Evolutionary conservation across 2,113 vertebrate genomes (phyloP).

Genomic region (Pagrus major): DNA sequence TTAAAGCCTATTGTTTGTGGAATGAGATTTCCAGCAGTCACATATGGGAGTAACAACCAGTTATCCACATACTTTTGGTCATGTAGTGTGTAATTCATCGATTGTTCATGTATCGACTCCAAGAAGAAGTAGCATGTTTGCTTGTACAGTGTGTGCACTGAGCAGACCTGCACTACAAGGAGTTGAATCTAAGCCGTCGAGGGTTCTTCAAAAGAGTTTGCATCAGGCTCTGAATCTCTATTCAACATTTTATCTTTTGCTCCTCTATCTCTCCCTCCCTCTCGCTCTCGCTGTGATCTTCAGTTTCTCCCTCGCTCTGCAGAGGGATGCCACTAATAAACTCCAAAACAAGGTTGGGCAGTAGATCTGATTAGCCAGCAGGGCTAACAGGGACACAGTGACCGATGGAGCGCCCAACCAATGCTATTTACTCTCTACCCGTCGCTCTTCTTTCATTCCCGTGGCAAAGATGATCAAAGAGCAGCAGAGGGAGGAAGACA

Average conservation of each 20-base stretch:
- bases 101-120: background rate
- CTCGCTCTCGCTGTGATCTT: conserved; percentile 34
- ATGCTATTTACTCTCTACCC: conserved; percentile 62
- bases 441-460: conserved; percentile 54
- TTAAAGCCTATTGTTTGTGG: background rate
- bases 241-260: conserved; percentile 47
- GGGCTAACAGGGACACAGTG: conserved; percentile 74
- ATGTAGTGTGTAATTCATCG: no score
- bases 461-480: conserved; percentile 67
- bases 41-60: background rate
- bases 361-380: conserved; percentile 78
- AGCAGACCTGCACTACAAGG: background rate
- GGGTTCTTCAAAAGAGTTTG: background rate
- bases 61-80: background rate
- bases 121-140: background rate
- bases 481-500: conserved; percentile 43
- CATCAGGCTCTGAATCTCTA: conserved; percentile 30
- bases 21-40: background rate
- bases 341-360: conserved; percentile 68
- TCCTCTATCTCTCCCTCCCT: background rate
- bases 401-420: conserved; percentile 68
- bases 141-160: no score
- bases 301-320: conserved; percentile 38
- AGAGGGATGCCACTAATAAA: conserved; percentile 74
- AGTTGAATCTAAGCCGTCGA: background rate